These are phyloP conservation scores for Bruchidius siliquastri DNA, from an alignment of 2,888 invertebrate genomes.

Conservation along the genomic window DNA sequence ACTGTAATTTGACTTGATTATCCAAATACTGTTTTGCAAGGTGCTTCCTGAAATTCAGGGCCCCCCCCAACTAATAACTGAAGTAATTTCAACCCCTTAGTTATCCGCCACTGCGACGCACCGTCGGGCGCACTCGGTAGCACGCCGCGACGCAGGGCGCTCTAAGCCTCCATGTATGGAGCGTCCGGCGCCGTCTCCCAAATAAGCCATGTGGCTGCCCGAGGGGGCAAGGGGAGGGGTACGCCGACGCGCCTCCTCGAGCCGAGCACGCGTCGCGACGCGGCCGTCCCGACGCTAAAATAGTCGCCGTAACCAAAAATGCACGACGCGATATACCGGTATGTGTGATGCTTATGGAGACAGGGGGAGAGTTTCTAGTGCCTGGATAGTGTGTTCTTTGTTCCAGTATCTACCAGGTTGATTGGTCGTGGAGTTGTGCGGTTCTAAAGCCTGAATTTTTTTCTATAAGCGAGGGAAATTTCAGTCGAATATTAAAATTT, in stretches of 20 bases:
- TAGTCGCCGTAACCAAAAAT: background rate
- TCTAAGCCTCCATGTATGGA: constrained; percentile 44
- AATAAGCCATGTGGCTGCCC: constrained; percentile 41
- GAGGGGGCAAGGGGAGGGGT: constrained; percentile 25
- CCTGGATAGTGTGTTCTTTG: background rate
- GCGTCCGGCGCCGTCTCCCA: constrained; percentile 44
- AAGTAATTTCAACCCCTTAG: background rate
- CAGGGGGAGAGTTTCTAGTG: background rate
- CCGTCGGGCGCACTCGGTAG: background rate
- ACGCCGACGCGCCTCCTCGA: background rate
- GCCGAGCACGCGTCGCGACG: background rate
- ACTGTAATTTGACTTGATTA: no score
- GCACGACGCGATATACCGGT: background rate
- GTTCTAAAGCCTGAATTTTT: no score
- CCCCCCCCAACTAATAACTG: no score
- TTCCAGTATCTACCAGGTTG: background rate
- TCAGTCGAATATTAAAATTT: no score
- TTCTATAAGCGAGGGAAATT: no score
- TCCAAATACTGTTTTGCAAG: no score
- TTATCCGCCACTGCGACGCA: background rate
- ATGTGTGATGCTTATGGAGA: background rate
- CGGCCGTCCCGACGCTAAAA: background rate
- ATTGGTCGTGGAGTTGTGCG: no score
- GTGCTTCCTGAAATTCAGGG: no score
- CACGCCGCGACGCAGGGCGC: background rate